Percentiles rank a stretch among this genome's conserved stretches.
Conservation (phyloP, 1,140 invertebrate species). For the Pogonus chalceus region DNA sequence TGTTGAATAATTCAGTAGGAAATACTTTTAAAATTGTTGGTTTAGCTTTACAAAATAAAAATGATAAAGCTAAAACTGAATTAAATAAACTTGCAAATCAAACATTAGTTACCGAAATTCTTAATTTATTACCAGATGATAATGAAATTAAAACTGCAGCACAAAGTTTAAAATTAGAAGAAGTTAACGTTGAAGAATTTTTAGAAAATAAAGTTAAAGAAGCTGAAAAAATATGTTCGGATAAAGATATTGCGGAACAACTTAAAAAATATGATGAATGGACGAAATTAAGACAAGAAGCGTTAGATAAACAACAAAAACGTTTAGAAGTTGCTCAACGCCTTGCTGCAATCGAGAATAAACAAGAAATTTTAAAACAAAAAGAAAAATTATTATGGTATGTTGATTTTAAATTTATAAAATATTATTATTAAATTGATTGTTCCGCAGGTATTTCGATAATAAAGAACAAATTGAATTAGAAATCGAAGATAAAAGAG, state of each 20-base stretch:
- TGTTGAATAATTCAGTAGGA: slow-evolving; percentile 41
- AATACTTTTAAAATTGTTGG: slow-evolving; percentile 60
- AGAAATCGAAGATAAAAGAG: slow-evolving; percentile 50
- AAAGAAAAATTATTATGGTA: slow-evolving; percentile 62
- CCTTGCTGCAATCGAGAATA: slow-evolving; percentile 45
- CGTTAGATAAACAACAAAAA: slow-evolving; percentile 46
- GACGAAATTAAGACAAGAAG: slow-evolving; percentile 42
- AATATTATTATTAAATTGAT: background rate
- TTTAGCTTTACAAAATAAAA: slow-evolving; percentile 56
- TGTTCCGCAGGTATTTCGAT: slow-evolving; percentile 49
- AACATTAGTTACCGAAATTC: slow-evolving; percentile 34
- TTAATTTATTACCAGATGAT: slow-evolving; percentile 35
- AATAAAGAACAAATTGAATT: slow-evolving; percentile 64
- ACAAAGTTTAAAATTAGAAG: slow-evolving; percentile 22
- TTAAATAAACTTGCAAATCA: slow-evolving; percentile 33
- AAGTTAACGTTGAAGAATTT: slow-evolving; percentile 30
- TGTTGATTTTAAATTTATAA: slow-evolving; percentile 45
- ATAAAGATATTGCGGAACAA: slow-evolving; percentile 45
- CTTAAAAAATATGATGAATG: slow-evolving; percentile 49
- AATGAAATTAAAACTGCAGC: slow-evolving; percentile 25
- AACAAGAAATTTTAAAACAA: slow-evolving; percentile 45
- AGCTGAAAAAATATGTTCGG: slow-evolving; percentile 39
- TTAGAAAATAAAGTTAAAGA: slow-evolving; percentile 43
- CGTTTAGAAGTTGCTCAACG: slow-evolving; percentile 42
- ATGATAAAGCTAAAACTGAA: slow-evolving; percentile 41